A percentile compares a stretch with the other conserved stretches of the same genome.
Conservation (phyloP, 1,140 invertebrate genomes). For the Drosophila busckii region DNA sequence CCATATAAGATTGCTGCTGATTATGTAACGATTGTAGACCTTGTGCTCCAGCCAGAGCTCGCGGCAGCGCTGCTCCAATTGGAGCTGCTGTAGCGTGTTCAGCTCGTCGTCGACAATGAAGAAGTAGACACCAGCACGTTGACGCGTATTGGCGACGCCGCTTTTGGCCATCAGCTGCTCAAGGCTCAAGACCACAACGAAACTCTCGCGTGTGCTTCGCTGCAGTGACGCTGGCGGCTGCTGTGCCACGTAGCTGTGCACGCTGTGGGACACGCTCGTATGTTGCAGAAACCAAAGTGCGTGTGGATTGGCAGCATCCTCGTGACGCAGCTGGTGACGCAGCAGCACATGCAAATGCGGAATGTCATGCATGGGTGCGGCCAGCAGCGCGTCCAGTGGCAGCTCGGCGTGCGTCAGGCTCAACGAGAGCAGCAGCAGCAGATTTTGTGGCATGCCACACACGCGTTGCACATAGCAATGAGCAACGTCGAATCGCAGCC, state of each 20-base stretch:
- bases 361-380: conserved; percentile 22
- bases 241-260: conserved; percentile 24
- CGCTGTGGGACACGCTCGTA: conserved; percentile 11
- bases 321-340: conserved; percentile 7
- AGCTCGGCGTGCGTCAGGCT: neutral
- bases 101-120: conserved; percentile 40
- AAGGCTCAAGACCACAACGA: conserved; percentile 32
- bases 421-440: neutral
- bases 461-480: conserved; percentile 33
- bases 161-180: conserved; percentile 20
- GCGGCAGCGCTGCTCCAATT: conserved; percentile 37
- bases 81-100: conserved; percentile 2
- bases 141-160: conserved; percentile 1
- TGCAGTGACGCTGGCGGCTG: neutral
- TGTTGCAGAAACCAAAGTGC: conserved; percentile 42
- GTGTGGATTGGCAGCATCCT: conserved; percentile 38
- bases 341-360: conserved; percentile 33
- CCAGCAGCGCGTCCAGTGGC: conserved; percentile 29
- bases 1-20: conserved; percentile 32
- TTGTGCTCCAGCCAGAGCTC: conserved; percentile 34
- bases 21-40: conserved; percentile 50
- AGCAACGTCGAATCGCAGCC: conserved; percentile 1
- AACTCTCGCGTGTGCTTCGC: conserved; percentile 10
- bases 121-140: conserved; percentile 32
- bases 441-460: conserved; percentile 4